phyloP scores from a whole-genome alignment of 2,888 invertebrate genomes.

The Thalpophila matura region DNA sequence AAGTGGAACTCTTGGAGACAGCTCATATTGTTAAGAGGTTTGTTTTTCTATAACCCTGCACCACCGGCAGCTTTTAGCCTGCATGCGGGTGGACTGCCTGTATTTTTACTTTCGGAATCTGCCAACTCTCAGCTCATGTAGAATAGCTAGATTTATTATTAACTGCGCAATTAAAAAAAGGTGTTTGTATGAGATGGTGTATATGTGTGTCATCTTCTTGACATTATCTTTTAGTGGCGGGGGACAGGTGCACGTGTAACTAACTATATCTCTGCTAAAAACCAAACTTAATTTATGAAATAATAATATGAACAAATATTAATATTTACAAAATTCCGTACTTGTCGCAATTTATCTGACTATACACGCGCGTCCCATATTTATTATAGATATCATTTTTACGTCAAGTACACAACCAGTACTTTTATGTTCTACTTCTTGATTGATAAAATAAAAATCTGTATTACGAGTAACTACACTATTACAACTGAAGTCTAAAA shows the following conservation, averaged over 20 bases:
- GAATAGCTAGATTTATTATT: too few species aligned
- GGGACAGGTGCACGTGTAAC: conserved; percentile 10
- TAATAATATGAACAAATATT: conserved; percentile 18
- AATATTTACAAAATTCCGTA: too few species aligned
- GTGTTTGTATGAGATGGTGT: too few species aligned
- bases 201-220: too few species aligned
- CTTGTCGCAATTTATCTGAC: conserved; percentile 15
- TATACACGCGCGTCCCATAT: conserved; percentile 30
- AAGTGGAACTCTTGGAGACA: too few species aligned
- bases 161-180: too few species aligned
- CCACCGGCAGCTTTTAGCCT: too few species aligned
- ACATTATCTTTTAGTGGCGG: conserved; percentile 5
- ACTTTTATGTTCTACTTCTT: conserved; percentile 21
- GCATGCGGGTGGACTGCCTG: too few species aligned
- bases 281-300: conserved; percentile 1
- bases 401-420: conserved; percentile 10
- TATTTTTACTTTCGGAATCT: too few species aligned
- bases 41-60: too few species aligned
- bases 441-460: conserved; percentile 14
- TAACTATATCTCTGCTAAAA: background rate
- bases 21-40: too few species aligned
- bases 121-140: too few species aligned
- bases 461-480: background rate
- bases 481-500: conserved; percentile 23
- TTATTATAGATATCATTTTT: conserved; percentile 28